Conservation (phyloP, 1,140 invertebrate genomes). For the Anthonomus grandis region DNA sequence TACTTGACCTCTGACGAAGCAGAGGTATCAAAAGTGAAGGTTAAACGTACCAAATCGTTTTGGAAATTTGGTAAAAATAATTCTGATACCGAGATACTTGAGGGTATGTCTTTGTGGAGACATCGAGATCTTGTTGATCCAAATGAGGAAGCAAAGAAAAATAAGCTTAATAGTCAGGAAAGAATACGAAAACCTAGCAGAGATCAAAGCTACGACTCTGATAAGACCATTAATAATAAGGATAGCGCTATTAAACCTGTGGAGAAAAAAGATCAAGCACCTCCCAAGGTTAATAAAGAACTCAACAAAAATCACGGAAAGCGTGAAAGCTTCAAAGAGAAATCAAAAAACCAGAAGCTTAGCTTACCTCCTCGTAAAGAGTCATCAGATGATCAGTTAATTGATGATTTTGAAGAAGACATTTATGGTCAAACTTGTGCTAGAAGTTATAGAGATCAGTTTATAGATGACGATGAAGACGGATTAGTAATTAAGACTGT, state of each 20-base stretch:
- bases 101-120: slow-evolving; percentile 81
- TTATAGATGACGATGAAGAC: slow-evolving; percentile 59
- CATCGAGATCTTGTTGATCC: slow-evolving; percentile 78
- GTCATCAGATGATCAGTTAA: slow-evolving; percentile 48
- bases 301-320: no score
- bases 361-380: slow-evolving; percentile 41
- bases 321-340: slow-evolving; percentile 37
- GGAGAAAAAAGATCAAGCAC: slow-evolving; percentile 9
- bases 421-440: slow-evolving; percentile 44
- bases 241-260: slow-evolving; percentile 11
- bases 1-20: slow-evolving; percentile 56
- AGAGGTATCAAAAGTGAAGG: slow-evolving; percentile 49
- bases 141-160: slow-evolving; percentile 51
- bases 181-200: slow-evolving; percentile 28
- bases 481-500: slow-evolving; percentile 62
- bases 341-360: slow-evolving; percentile 40
- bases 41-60: slow-evolving; percentile 80
- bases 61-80: slow-evolving; percentile 75
- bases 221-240: slow-evolving; percentile 41
- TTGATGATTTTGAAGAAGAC: slow-evolving; percentile 33
- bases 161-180: slow-evolving; percentile 30
- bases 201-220: slow-evolving; percentile 46
- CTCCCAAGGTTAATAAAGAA: slow-evolving; percentile 4
- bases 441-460: slow-evolving; percentile 57
- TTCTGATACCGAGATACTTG: slow-evolving; percentile 67